Conservation (phyloP, 1,140 invertebrate genomes). For the Oscheius sp. region DNA sequence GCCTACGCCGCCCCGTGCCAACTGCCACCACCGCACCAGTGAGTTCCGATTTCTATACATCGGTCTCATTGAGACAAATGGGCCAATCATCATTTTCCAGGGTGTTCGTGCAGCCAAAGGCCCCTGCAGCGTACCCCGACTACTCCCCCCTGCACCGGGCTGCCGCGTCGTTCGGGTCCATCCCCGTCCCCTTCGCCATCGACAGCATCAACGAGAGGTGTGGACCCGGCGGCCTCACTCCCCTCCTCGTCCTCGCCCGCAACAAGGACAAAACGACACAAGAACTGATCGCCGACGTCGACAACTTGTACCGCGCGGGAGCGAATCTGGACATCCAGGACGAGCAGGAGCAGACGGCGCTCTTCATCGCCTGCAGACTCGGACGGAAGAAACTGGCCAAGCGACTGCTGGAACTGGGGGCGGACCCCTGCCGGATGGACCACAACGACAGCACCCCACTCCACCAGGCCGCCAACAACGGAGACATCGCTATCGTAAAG, state of each 20-base stretch:
- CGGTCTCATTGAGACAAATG: no score
- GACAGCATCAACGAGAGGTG: not conserved
- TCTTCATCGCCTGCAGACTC: conserved; percentile 55
- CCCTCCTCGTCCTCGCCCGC: not conserved
- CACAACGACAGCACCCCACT: conserved; percentile 41
- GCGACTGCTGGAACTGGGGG: conserved; percentile 51
- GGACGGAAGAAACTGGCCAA: conserved; percentile 42
- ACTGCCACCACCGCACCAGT: no score
- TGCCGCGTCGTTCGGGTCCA: not conserved
- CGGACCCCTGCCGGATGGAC: conserved; percentile 52
- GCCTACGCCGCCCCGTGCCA: no score
- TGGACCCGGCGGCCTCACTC: not conserved
- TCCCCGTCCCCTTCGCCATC: not conserved
- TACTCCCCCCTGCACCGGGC: not conserved
- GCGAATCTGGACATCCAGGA: conserved; percentile 3
- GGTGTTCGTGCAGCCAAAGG: not conserved
- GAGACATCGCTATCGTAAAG: conserved; percentile 16
- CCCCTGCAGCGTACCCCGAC: not conserved
- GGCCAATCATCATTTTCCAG: not conserved
- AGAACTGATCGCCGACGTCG: not conserved
- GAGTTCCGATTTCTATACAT: no score
- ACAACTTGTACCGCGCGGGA: not conserved
- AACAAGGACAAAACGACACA: not conserved
- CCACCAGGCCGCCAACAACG: conserved; percentile 51
- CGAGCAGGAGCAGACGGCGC: conserved; percentile 46